Base-by-base conservation (phyloP, 1,140 invertebrate species). In the Drosophila sulfurigaster region DNA sequence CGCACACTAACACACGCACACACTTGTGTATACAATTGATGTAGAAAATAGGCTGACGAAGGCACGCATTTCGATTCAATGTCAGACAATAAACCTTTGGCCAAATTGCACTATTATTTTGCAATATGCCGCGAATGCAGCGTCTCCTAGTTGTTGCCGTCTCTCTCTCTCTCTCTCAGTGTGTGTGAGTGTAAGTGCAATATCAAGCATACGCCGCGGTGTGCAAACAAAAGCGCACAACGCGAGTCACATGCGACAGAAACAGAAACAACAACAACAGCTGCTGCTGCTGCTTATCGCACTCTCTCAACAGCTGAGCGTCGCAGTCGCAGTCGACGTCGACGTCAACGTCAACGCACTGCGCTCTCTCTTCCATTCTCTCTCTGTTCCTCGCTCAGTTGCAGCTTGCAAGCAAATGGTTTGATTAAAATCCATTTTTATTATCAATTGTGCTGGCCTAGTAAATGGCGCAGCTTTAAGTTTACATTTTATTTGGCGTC, bases 331-430 rank as follows among this genome's bases (percentile, higher is more conserved):
- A 1, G 32, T 32, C 6, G 32, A 32, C 32, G 66, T 68, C 56
- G 65, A 25, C 20, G 68, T 30, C 32, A 13, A 25, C 20, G 68
- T 30, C 32, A 13, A 32, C 57, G 46, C 5, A 4, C 15, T 1
- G n/a, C n/a, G 43, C 43, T 16, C 13, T 35, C 52, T 10, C 46
- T 77, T 59, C 60, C 64, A 73, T 73, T 82, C 67, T 65, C 67
- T 49, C 75, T 52, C 49, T 57, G 38, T 69, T 60, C 6, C 20
- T 25, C 20, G 20, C 77, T 8, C 35, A 10, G 35, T 71, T 49
- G 89, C 85, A 73, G 63, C 72, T 52, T 85, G 85, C 85, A 88
- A 88, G 67, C 71, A 88, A 88, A 88, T 88, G 78, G 81, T n/a
- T 76, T 89, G 85, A 88, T 88, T 88, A 88, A 80, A 77, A 89